Conservation (phyloP, 1,140 invertebrate species). For the Sminthurides bifidus region DNA sequence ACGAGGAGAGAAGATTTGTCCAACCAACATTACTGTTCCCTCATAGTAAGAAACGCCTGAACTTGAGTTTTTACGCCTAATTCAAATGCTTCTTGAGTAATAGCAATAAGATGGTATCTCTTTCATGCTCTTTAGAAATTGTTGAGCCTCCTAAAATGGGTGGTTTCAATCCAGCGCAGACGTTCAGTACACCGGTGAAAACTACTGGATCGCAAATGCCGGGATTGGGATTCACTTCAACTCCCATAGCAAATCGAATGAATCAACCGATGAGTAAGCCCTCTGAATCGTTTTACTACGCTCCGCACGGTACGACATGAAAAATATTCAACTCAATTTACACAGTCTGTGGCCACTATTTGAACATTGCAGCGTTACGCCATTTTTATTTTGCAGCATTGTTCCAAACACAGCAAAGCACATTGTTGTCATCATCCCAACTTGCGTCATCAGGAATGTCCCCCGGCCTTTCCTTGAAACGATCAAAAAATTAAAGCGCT, state of each 20-base stretch:
- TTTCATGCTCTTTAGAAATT: not conserved
- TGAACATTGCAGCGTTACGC: not conserved
- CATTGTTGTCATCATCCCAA: not conserved
- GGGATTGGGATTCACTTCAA: not conserved
- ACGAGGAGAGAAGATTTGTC: not conserved
- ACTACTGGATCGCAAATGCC: not conserved
- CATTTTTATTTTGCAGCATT: not conserved
- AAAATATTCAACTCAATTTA: not conserved
- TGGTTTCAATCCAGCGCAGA: not conserved
- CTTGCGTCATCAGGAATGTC: not conserved
- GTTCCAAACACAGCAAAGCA: conserved; percentile 4
- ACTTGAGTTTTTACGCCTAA: not conserved
- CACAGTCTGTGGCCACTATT: not conserved
- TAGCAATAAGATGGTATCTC: not conserved
- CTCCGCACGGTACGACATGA: not conserved
- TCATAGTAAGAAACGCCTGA: not conserved
- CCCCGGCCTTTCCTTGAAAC: not conserved
- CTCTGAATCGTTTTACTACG: not conserved
- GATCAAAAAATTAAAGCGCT: not conserved
- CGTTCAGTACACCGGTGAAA: not conserved
- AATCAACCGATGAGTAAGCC: not conserved
- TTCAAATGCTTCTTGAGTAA: not conserved
- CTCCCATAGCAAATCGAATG: not conserved
- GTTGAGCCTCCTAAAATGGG: conserved; percentile 1
- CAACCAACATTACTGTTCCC: not conserved